phyloP scores from a whole-genome alignment of 2,113 vertebrate species.

The Isichthys henryi region DNA sequence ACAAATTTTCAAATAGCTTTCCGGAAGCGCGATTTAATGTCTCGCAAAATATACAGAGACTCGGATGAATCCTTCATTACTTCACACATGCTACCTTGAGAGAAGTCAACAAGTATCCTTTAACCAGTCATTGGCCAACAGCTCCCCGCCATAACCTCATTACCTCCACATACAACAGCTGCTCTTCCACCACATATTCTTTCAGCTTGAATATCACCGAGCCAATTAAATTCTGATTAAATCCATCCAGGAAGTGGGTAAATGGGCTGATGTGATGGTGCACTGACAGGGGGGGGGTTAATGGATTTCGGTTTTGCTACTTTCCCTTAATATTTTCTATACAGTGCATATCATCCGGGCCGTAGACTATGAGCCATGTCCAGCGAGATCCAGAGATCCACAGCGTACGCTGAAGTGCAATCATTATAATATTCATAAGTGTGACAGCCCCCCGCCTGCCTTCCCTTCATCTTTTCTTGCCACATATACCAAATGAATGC shows the following conservation, averaged over 20 bases:
- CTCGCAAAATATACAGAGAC: background rate
- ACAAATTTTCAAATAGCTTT: background rate
- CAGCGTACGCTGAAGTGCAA: slow-evolving; percentile 33
- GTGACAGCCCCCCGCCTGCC: background rate
- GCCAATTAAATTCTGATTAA: slow-evolving; percentile 33
- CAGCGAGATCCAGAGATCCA: slow-evolving; percentile 30
- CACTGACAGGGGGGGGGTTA: slow-evolving; percentile 21
- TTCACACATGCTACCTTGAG: background rate
- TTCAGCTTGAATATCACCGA: slow-evolving; percentile 20
- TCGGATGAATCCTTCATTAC: slow-evolving; percentile 19
- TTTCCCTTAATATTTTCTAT: background rate
- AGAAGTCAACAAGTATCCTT: slow-evolving; percentile 22
- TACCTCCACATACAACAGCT: slow-evolving; percentile 21
- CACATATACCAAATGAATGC: slow-evolving; percentile 36
- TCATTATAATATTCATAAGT: slow-evolving; percentile 47
- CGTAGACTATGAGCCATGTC: slow-evolving; percentile 19
- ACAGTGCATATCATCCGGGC: slow-evolving; percentile 17
- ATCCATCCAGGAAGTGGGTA: slow-evolving; percentile 15
- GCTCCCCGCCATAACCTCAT: slow-evolving; percentile 19
- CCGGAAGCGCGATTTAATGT: background rate
- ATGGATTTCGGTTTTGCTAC: slow-evolving; percentile 10
- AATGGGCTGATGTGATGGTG: slow-evolving; percentile 10
- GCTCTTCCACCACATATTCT: background rate
- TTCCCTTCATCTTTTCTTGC: slow-evolving; percentile 8
- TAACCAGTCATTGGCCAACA: slow-evolving; percentile 7